phyloP scores from a whole-genome alignment of 1,140 invertebrate genomes.

The Steinernema feltiae region DNA sequence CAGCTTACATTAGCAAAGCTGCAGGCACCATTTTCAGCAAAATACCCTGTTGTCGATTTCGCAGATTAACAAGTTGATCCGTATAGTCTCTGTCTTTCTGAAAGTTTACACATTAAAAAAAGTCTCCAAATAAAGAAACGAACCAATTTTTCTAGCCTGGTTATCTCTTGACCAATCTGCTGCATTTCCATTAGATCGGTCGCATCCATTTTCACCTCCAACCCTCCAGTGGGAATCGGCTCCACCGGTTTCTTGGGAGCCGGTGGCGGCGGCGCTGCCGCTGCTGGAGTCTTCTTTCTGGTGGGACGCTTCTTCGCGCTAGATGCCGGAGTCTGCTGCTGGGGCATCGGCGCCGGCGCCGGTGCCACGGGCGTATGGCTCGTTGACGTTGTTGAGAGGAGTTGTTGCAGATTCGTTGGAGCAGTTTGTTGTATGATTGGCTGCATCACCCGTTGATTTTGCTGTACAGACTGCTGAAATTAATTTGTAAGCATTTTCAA shows the following conservation, averaged over 20 bases:
- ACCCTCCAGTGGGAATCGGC: no score
- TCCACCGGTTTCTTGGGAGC: neutral
- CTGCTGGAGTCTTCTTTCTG: neutral
- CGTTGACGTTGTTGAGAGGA: neutral
- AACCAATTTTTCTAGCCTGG: neutral
- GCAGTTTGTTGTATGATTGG: neutral
- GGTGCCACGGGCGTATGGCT: neutral
- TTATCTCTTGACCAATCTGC: neutral
- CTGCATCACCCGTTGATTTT: neutral
- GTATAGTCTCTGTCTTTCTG: neutral
- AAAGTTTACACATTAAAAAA: neutral
- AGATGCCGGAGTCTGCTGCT: neutral
- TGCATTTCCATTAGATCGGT: neutral
- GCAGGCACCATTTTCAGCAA: neutral
- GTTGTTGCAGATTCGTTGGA: neutral
- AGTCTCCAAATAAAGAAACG: neutral
- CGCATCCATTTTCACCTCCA: neutral
- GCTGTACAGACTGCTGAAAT: constrained; percentile 3
- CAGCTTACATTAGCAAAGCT: neutral
- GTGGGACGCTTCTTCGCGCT: neutral
- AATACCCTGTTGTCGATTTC: neutral
- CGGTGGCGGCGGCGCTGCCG: neutral
- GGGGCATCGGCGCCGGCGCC: neutral
- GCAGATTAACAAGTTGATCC: neutral
- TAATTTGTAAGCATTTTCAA: neutral